These are phyloP conservation scores for Thalpophila matura DNA, from an alignment of 2,888 invertebrate genomes.

Conservation along the genomic window DNA sequence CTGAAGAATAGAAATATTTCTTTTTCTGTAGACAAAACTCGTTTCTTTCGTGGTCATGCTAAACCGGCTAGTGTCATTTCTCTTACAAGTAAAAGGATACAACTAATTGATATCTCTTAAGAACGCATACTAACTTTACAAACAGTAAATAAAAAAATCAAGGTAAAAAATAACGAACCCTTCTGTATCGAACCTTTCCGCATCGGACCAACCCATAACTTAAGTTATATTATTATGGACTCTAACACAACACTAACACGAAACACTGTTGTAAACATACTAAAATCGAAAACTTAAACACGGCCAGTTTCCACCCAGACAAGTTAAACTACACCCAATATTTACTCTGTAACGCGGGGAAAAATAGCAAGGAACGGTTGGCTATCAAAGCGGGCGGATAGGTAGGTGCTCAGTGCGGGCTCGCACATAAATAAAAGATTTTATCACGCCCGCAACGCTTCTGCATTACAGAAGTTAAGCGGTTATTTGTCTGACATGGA, in stretches of 20 bases:
- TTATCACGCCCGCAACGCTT: constrained; percentile 47
- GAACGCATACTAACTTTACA: too few species aligned
- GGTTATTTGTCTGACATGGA: constrained; percentile 60
- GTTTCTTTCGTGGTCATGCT: too few species aligned
- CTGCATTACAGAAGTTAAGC: constrained; percentile 43
- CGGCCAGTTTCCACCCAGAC: constrained; percentile 41
- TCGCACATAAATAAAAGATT: constrained; percentile 59
- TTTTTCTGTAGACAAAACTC: too few species aligned
- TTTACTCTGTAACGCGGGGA: constrained; percentile 46
- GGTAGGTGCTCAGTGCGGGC: constrained; percentile 31
- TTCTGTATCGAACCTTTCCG: not conserved
- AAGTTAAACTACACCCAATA: constrained; percentile 39
- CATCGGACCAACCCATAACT: not conserved
- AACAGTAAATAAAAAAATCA: too few species aligned
- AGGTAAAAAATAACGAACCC: too few species aligned
- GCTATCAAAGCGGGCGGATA: constrained; percentile 34
- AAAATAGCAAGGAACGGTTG: constrained; percentile 49
- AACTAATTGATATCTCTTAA: too few species aligned
- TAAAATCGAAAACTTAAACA: constrained; percentile 48
- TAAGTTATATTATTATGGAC: constrained; percentile 1
- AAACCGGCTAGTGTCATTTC: too few species aligned
- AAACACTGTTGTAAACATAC: constrained; percentile 25
- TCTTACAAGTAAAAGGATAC: too few species aligned
- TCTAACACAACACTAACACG: constrained; percentile 1
- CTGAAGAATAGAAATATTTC: too few species aligned